phyloP scores from a whole-genome alignment of 2,113 vertebrate species.

The Pyxicephalus adspersus region DNA sequence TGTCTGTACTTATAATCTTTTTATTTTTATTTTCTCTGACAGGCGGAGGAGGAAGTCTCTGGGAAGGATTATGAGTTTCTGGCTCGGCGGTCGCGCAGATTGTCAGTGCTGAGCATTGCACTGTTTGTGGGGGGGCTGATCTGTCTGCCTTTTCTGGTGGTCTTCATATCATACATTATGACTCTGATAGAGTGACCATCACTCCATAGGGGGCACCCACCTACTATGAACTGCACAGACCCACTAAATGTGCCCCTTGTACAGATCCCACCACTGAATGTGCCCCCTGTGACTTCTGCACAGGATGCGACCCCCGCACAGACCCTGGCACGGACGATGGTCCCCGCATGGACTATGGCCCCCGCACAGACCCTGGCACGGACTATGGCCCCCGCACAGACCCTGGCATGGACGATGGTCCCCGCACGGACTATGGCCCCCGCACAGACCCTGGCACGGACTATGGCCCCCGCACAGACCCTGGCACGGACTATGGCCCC shows the following conservation, averaged over 20 bases:
- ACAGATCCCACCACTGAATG: not conserved
- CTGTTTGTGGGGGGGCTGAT: slow-evolving; percentile 65
- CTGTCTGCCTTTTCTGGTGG: slow-evolving; percentile 63
- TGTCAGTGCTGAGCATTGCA: slow-evolving; percentile 69
- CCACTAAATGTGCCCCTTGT: not conserved
- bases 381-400: not conserved
- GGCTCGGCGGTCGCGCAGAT: slow-evolving; percentile 61
- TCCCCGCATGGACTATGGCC: not conserved
- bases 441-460: not conserved
- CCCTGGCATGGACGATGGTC: not conserved
- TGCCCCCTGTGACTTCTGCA: not conserved
- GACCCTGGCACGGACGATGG: too few relatives aligned
- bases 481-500: not conserved
- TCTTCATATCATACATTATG: slow-evolving; percentile 74
- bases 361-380: not conserved
- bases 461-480: not conserved
- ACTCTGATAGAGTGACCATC: slow-evolving; percentile 69
- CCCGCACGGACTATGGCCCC: not conserved
- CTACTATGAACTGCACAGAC: too few relatives aligned
- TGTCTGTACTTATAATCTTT: not conserved
- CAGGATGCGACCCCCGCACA: not conserved
- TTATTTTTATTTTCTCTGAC: not conserved
- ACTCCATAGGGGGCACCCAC: too few relatives aligned
- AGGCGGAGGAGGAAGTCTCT: slow-evolving; percentile 22
- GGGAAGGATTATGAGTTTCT: not conserved